A percentile compares a stretch with the other conserved stretches of the same genome.
phyloP scores from a whole-genome alignment of 2,113 vertebrate species.

The Gnathonemus longibarbis region DNA sequence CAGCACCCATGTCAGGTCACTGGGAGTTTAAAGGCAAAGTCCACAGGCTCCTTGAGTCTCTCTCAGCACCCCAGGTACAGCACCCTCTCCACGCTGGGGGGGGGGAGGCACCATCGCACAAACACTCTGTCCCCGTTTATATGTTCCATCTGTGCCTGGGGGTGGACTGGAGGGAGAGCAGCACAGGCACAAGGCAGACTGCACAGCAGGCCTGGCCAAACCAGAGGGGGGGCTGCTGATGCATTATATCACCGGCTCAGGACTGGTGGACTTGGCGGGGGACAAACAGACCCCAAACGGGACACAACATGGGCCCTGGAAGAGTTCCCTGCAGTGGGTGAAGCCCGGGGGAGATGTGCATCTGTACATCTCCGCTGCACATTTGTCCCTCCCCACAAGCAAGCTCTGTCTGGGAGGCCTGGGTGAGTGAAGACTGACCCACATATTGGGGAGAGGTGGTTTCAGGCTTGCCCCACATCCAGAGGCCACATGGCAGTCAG shows the following conservation, averaged over 20 bases:
- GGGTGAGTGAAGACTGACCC: not conserved
- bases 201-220: not conserved
- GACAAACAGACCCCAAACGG: not conserved
- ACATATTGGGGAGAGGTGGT: not conserved
- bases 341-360: not conserved
- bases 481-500: not conserved
- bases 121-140: not conserved
- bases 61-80: not conserved
- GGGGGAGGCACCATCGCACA: not conserved
- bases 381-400: not conserved
- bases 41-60: not conserved
- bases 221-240: not conserved
- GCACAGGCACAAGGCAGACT: not conserved
- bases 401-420: not conserved
- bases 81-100: too few relatives aligned
- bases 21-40: conserved; percentile 44
- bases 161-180: not conserved
- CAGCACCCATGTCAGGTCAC: conserved; percentile 46
- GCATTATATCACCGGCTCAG: not conserved
- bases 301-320: not conserved
- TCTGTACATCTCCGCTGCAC: not conserved
- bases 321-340: not conserved
- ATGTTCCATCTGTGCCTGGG: not conserved
- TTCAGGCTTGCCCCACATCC: not conserved
- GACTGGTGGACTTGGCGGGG: not conserved